Conservation (phyloP, 2,797 vertebrate species). For the Emys orbicularis region DNA sequence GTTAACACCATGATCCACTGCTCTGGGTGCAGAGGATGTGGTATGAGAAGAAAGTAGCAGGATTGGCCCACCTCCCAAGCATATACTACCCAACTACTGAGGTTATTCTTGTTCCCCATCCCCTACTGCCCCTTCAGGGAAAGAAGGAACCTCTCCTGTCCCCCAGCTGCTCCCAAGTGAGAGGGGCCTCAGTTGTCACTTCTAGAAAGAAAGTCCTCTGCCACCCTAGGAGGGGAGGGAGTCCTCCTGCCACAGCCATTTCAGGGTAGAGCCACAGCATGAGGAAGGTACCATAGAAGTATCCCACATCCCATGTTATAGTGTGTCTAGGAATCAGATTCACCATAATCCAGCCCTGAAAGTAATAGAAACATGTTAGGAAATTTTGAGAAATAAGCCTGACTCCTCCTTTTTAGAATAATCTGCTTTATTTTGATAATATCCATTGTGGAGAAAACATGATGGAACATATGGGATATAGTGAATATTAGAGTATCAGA, state of each 20-base stretch:
- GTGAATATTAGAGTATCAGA: neutral
- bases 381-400: neutral
- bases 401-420: neutral
- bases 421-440: neutral
- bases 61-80: neutral
- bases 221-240: neutral
- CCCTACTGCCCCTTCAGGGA: neutral
- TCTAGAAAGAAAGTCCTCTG: neutral
- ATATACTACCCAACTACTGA: neutral
- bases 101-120: neutral
- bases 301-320: accelerated
- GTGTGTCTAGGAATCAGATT: neutral
- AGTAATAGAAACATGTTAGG: neutral
- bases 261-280: neutral
- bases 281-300: neutral
- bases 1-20: neutral
- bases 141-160: neutral
- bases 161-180: neutral
- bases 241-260: neutral
- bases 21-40: neutral
- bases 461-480: neutral
- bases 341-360: neutral
- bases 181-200: accelerated
- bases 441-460: neutral
- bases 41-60: neutral